A percentile compares a stretch with the other conserved stretches of the same genome.
phyloP scores from a whole-genome alignment of 2,888 invertebrate genomes.

The Lithophane leautieri region DNA sequence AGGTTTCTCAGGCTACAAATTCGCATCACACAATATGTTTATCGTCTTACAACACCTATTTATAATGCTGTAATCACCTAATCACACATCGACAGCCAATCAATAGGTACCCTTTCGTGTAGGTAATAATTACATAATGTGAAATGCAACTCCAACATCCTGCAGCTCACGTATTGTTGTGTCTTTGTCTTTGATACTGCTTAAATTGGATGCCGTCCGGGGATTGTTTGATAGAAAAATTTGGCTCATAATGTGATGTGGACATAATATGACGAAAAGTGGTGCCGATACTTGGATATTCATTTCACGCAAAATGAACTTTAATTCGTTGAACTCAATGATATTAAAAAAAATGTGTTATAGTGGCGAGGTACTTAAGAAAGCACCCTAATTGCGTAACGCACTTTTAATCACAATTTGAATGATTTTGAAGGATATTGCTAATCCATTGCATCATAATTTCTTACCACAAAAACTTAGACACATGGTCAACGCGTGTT shows the following conservation, averaged over 20 bases:
- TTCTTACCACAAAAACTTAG: too few species aligned
- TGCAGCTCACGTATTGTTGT: background rate
- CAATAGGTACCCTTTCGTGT: too few species aligned
- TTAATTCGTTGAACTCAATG: background rate
- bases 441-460: too few species aligned
- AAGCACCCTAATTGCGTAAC: background rate
- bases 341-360: background rate
- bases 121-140: background rate
- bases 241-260: background rate
- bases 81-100: too few species aligned
- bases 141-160: background rate
- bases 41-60: too few species aligned
- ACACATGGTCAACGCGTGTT: too few species aligned
- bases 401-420: too few species aligned
- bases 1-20: too few species aligned
- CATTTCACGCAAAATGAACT: conserved; percentile 20
- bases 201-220: conserved; percentile 14
- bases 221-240: background rate
- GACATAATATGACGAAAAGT: conserved; percentile 2
- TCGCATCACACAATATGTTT: too few species aligned
- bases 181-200: background rate
- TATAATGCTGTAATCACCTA: too few species aligned
- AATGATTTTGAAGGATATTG: too few species aligned
- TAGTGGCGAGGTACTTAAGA: background rate
- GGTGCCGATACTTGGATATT: conserved; percentile 7